Percentiles rank a stretch among this genome's conserved stretches.
Conservation (phyloP, 2,888 invertebrate genomes). For the Orchesellides sinensis region DNA sequence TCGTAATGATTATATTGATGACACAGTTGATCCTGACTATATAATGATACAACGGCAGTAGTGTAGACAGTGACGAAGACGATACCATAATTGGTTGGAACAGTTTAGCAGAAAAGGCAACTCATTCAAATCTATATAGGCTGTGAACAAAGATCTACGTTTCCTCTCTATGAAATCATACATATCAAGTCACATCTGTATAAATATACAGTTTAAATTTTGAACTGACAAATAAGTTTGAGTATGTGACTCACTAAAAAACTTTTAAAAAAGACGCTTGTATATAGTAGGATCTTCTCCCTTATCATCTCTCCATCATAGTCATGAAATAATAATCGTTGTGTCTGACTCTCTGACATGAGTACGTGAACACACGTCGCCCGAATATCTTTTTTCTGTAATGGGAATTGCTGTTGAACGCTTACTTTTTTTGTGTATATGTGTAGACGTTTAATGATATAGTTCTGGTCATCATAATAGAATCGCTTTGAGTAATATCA, state of each 20-base stretch:
- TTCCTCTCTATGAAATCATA: constrained; percentile 23
- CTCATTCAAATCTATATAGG: constrained; percentile 41
- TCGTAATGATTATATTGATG: constrained; percentile 44
- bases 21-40: constrained; percentile 46
- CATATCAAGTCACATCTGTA: constrained; percentile 39
- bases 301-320: constrained; percentile 15
- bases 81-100: constrained; percentile 57
- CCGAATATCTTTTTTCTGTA: constrained; percentile 25
- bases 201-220: too few relatives aligned
- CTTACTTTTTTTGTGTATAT: constrained; percentile 35
- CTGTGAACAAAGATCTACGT: neutral
- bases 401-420: constrained; percentile 49
- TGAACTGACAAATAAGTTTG: too few relatives aligned
- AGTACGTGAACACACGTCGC: constrained; percentile 58
- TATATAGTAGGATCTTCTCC: constrained; percentile 18
- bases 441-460: constrained; percentile 54
- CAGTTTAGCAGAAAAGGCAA: constrained; percentile 47
- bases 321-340: constrained; percentile 52
- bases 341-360: constrained; percentile 63
- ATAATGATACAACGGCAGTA: too few relatives aligned
- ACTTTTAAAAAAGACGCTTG: constrained; percentile 17
- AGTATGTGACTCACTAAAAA: constrained; percentile 28
- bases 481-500: constrained; percentile 68
- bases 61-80: constrained; percentile 37
- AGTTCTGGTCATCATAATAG: constrained; percentile 67